phyloP scores from a whole-genome alignment of 2,797 vertebrate genomes.

The Alauda arvensis region DNA sequence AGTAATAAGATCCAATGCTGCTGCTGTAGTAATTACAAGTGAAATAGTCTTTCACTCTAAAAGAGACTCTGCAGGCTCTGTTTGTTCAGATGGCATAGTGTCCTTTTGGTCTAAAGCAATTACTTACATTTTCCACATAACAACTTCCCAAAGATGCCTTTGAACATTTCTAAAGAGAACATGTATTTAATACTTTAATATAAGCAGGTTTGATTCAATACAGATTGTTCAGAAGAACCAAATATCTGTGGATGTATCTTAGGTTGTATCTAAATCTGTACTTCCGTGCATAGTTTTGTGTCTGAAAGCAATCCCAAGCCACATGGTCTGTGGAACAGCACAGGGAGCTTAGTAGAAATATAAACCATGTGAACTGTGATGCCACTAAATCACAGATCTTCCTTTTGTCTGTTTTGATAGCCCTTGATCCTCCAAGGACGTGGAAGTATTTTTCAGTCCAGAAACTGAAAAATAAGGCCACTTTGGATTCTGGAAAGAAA shows the following conservation, averaged over 20 bases:
- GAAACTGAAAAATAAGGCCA: conserved; percentile 30
- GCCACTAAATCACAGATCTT: conserved; percentile 64
- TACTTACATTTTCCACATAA: conserved; percentile 71
- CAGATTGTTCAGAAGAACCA: conserved; percentile 65
- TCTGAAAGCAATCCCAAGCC: conserved; percentile 65
- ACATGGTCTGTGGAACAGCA: conserved; percentile 57
- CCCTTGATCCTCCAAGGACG: conserved; percentile 51
- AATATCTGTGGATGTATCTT: conserved; percentile 65
- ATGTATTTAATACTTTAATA: conserved; percentile 76
- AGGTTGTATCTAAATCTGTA: conserved; percentile 75
- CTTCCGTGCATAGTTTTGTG: conserved; percentile 69
- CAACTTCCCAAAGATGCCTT: conserved; percentile 72
- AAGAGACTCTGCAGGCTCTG: conserved; percentile 46
- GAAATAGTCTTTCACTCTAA: conserved; percentile 35
- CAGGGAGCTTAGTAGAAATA: conserved; percentile 72
- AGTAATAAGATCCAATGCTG: neutral
- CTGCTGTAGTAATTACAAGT: conserved; percentile 32
- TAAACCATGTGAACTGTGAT: conserved; percentile 73
- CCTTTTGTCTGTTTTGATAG: conserved; percentile 74
- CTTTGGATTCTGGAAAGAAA: conserved; percentile 52
- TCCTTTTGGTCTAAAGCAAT: conserved; percentile 62
- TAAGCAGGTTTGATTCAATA: conserved; percentile 69
- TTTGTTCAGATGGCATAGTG: conserved; percentile 72
- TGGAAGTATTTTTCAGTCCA: conserved; percentile 48
- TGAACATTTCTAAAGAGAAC: conserved; percentile 74